A percentile compares a stretch with the other conserved stretches of the same genome.
Evolutionary conservation across 2,797 vertebrate genomes (phyloP).

Genomic region (Thunnus albacares): DNA sequence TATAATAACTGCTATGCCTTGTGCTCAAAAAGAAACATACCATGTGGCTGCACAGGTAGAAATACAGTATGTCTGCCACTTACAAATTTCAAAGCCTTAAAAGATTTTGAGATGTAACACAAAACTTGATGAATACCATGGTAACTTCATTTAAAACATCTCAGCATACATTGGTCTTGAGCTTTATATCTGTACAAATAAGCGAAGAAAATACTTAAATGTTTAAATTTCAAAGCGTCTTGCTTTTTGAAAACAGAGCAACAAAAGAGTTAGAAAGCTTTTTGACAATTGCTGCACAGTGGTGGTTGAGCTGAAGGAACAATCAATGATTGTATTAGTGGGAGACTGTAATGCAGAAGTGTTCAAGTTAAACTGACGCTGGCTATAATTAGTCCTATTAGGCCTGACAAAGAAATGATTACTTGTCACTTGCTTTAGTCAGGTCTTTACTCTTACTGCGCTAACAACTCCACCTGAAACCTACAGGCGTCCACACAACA

Average conservation of each 20-base stretch:
- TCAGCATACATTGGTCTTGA: not conserved
- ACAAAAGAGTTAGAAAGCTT: not conserved
- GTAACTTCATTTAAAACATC: not conserved
- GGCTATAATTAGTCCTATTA: constrained; percentile 64
- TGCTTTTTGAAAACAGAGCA: constrained; percentile 18
- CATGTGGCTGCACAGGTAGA: not conserved
- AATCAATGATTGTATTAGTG: constrained; percentile 54
- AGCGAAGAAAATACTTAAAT: too few species aligned
- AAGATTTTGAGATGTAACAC: not conserved
- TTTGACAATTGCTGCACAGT: constrained; percentile 17
- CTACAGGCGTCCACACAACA: constrained; percentile 4
- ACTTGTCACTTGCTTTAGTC: constrained; percentile 39
- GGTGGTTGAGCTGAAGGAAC: constrained; percentile 25
- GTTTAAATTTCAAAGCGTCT: not conserved
- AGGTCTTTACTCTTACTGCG: constrained; percentile 21
- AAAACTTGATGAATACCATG: not conserved
- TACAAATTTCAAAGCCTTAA: constrained; percentile 6
- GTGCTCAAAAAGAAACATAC: not conserved
- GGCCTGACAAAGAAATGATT: constrained; percentile 57
- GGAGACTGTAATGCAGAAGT: constrained; percentile 35
- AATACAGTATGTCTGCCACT: too few species aligned
- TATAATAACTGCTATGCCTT: not conserved
- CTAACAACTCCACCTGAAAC: constrained; percentile 9
- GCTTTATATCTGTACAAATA: not conserved
- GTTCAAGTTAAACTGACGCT: constrained; percentile 42